These are phyloP conservation scores for Anguilla anguilla DNA, from an alignment of 2,797 vertebrate genomes.

Conservation along the genomic window DNA sequence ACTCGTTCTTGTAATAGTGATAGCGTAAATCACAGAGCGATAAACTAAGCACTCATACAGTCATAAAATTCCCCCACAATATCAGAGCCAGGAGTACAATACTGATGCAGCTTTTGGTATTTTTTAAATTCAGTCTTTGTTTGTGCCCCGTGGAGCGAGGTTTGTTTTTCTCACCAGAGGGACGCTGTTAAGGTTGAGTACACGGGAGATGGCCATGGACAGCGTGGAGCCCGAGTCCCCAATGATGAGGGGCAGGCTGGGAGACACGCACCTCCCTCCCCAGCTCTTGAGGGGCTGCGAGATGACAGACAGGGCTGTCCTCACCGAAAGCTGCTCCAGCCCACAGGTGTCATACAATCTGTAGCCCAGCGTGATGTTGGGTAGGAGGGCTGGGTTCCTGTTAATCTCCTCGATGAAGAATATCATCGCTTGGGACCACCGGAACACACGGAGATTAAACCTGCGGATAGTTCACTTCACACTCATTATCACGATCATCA, in stretches of 20 bases:
- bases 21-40: neutral
- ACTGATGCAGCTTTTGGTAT: neutral
- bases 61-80: neutral
- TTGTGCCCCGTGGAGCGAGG: neutral
- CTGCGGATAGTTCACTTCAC: conserved; percentile 32
- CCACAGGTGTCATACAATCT: conserved; percentile 61
- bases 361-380: conserved; percentile 64
- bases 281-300: conserved; percentile 48
- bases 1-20: neutral
- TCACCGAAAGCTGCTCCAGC: conserved; percentile 51
- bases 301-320: conserved; percentile 54
- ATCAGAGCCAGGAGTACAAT: neutral
- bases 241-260: conserved; percentile 56
- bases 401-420: conserved; percentile 65
- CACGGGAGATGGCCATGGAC: conserved; percentile 59
- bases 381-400: conserved; percentile 52
- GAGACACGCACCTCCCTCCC: conserved; percentile 43
- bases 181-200: conserved; percentile 54
- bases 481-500: neutral
- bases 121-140: neutral
- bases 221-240: conserved; percentile 62
- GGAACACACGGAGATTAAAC: conserved; percentile 57
- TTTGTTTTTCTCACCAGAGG: conserved; percentile 55
- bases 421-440: conserved; percentile 62
- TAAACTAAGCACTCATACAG: neutral